Percentiles rank a stretch among this genome's conserved stretches.
These are phyloP conservation scores for Uromys caudimaculatus DNA, from an alignment of 2,797 vertebrate species.

Conservation along the genomic window DNA sequence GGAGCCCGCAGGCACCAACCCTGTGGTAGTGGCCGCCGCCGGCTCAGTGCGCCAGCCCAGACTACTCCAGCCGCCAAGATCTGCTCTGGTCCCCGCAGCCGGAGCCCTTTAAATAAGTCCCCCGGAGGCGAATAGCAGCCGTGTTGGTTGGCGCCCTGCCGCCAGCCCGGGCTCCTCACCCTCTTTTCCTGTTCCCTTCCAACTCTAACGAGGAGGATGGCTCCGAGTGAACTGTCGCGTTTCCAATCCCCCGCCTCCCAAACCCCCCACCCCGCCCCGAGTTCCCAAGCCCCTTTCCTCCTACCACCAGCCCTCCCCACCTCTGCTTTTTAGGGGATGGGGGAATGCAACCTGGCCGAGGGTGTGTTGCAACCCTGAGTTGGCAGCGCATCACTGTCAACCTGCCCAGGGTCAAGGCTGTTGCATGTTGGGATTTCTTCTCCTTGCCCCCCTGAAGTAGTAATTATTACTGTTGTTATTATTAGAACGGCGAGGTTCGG, in stretches of 20 bases:
- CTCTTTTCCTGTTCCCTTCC: conserved; percentile 60
- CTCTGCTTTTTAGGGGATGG: conserved; percentile 58
- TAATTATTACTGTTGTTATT: conserved; percentile 77
- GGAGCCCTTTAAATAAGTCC: conserved; percentile 70
- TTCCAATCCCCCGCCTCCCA: background rate
- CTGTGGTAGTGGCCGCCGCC: background rate
- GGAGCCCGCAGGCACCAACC: background rate
- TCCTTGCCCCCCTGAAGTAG: conserved; percentile 52
- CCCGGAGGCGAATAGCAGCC: conserved; percentile 66
- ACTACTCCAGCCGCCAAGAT: conserved; percentile 19
- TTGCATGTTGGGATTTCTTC: conserved; percentile 51
- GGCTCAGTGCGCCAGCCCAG: background rate
- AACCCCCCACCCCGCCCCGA: background rate
- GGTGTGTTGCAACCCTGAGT: conserved; percentile 74
- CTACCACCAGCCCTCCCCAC: conserved; percentile 40
- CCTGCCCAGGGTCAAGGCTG: conserved; percentile 69
- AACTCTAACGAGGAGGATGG: conserved; percentile 67
- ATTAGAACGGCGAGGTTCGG: conserved; percentile 74
- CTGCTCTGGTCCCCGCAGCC: conserved; percentile 27
- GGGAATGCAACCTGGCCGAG: conserved; percentile 65
- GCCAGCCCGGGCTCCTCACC: conserved; percentile 65
- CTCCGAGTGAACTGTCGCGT: conserved; percentile 50
- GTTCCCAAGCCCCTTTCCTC: conserved; percentile 37
- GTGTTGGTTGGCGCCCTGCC: conserved; percentile 53
- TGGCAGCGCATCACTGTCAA: conserved; percentile 61